Percentiles rank a stretch among this genome's conserved stretches.
These are phyloP conservation scores for Drosophila nigromelanica DNA, from an alignment of 1,140 invertebrate genomes.

Conservation along the genomic window DNA sequence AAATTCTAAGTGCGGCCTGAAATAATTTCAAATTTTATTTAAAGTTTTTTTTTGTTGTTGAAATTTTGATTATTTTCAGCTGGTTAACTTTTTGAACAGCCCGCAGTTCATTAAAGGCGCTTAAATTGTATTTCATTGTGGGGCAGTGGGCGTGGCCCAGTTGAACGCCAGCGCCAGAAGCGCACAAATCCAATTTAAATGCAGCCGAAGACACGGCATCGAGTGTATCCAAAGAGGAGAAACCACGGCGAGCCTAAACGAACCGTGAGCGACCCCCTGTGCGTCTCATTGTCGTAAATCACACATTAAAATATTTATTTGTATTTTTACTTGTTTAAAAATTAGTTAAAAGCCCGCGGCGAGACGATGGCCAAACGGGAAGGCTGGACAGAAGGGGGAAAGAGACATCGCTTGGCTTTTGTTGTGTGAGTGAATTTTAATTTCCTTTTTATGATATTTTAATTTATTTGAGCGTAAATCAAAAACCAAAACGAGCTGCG, in stretches of 20 bases:
- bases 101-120: slow-evolving; percentile 75
- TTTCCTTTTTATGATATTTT: slow-evolving; percentile 84
- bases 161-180: slow-evolving; percentile 67
- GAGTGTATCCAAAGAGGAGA: slow-evolving; percentile 5
- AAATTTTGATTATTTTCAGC: slow-evolving; percentile 27
- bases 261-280: slow-evolving; percentile 65
- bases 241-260: slow-evolving; percentile 16
- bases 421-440: slow-evolving; percentile 83
- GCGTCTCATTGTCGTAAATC: slow-evolving; percentile 83
- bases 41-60: slow-evolving; percentile 4
- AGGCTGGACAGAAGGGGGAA: neutral
- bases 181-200: slow-evolving; percentile 84
- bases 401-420: slow-evolving; percentile 42
- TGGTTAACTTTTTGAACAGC: slow-evolving; percentile 6
- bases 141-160: slow-evolving; percentile 24
- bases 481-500: slow-evolving; percentile 75
- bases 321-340: slow-evolving; percentile 84
- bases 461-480: slow-evolving; percentile 84
- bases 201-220: slow-evolving; percentile 53
- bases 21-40: slow-evolving; percentile 54
- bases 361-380: slow-evolving; percentile 2
- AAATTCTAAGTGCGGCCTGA: slow-evolving; percentile 35
- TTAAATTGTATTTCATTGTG: slow-evolving; percentile 78
- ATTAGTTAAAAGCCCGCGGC: slow-evolving; percentile 81
- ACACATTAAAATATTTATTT: slow-evolving; percentile 84